These are phyloP conservation scores for Drosophila stalkeri DNA, from an alignment of 2,888 invertebrate genomes.

Conservation along the genomic window DNA sequence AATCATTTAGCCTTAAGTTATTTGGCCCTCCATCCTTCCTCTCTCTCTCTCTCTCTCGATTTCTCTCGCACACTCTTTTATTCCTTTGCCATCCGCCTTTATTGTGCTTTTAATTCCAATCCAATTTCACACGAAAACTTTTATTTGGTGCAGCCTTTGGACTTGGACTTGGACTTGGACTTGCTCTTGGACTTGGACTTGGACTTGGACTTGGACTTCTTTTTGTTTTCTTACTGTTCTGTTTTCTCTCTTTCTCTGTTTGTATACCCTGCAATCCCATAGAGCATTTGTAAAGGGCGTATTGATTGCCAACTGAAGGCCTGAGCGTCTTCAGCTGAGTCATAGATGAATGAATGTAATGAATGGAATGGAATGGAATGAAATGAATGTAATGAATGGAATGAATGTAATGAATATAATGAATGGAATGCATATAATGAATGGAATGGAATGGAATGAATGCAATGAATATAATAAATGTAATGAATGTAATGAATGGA, in stretches of 20 bases:
- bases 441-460: no score
- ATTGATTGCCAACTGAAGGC: no score
- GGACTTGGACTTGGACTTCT: slow-evolving; percentile 8
- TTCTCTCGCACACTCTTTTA: background rate
- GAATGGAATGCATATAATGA: no score
- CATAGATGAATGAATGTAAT: no score
- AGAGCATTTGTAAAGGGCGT: no score
- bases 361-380: no score
- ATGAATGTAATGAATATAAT: no score
- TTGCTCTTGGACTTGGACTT: slow-evolving; percentile 15
- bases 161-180: slow-evolving; percentile 15
- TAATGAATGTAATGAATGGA: no score
- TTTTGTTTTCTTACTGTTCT: background rate
- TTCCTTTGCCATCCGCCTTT: slow-evolving; percentile 20
- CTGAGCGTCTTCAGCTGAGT: no score
- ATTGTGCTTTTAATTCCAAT: slow-evolving; percentile 70
- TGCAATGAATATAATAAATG: no score
- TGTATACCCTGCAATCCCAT: background rate
- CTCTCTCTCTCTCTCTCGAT: background rate
- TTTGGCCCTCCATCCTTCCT: background rate
- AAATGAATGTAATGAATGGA: no score
- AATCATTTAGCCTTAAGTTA: slow-evolving; percentile 28
- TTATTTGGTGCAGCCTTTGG: slow-evolving; percentile 27
- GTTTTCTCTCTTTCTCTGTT: background rate
- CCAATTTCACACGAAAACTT: slow-evolving; percentile 72